Evolutionary conservation across 2,113 vertebrate species (phyloP), one percentile per base, ranked within the genome.

Genomic region (Serinus canaria): DNA sequence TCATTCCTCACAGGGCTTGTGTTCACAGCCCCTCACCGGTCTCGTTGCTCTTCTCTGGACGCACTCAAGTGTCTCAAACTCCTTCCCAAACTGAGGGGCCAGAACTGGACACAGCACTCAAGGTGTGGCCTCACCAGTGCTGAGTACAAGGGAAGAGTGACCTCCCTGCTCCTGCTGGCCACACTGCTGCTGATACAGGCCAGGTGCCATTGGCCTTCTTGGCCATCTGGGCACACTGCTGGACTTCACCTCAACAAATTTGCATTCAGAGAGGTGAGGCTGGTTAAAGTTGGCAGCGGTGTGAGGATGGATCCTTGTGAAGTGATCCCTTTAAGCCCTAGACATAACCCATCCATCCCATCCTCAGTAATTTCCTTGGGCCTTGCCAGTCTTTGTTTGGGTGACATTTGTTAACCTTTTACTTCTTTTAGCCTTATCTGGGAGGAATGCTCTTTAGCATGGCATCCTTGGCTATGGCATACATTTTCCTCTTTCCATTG

Each of bases 31-130:
- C 69, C 12, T 72, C 69, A 10, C 10, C 69, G 41, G 50, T 37
- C 37, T 41, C 4, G 3, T 19, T 53, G 50, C 50, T 27, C 5
- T 24, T 9, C 50, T 33, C 50, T 53, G 69, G 37, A 72, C 0
- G 0, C 0, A 1, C 37, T 41, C 21, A 4, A 24, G 21, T 0
- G 0, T 72, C 28, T 72, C 50, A 14, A 19, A 0, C 3, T 53
- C 50, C 68, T 43, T 33, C 69, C 50, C 4, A 25, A 41, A 33
- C 30, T 55, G 30, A 25, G 37, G 12, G 50, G 2, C 37, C 37
- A 43, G 30, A 72, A 2, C 16, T 33, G 69, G 50, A 33, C 12
- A 8, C 50, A 55, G 50, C 30, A 31, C n/a, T 76, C 56, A 2
- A 24, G 73, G 44, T 49, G 20, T 2, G 2, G 15, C 56, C 44